phyloP scores from a whole-genome alignment of 2,888 invertebrate species.

The Ornithoptera priamus region DNA sequence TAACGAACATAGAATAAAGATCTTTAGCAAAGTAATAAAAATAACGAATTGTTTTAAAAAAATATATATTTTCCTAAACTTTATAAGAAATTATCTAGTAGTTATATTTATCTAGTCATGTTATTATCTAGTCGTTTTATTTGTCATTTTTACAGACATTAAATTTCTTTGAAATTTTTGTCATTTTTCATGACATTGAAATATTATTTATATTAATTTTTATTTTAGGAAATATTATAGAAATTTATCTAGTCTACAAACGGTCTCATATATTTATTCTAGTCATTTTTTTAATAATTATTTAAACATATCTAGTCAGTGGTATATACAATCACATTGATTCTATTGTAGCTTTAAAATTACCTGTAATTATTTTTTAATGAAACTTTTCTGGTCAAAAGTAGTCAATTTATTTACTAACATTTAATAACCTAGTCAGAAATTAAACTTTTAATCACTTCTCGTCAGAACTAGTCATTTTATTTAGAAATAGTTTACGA shows the following conservation, averaged over 20 bases:
- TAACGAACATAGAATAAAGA: slow-evolving; percentile 6
- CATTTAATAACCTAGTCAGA: neutral
- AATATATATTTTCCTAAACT: neutral
- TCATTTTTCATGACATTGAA: slow-evolving; percentile 8
- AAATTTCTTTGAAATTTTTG: too few species aligned
- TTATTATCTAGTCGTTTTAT: slow-evolving; percentile 22
- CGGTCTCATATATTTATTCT: slow-evolving; percentile 17
- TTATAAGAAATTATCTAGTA: neutral
- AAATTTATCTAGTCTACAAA: slow-evolving; percentile 29
- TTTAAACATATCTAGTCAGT: neutral
- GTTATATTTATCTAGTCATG: slow-evolving; percentile 17
- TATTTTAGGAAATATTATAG: neutral
- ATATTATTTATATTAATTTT: slow-evolving; percentile 13
- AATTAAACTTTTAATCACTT: neutral
- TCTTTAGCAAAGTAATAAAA: neutral
- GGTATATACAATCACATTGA: neutral
- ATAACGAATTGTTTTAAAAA: too few species aligned
- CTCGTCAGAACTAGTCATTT: neutral
- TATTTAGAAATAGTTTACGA: neutral
- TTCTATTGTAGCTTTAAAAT: neutral
- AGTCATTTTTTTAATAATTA: slow-evolving; percentile 28
- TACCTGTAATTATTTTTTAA: neutral
- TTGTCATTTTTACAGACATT: slow-evolving; percentile 10
- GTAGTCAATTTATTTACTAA: neutral
- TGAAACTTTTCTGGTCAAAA: neutral